Evolutionary conservation across 2,113 vertebrate genomes (phyloP), one percentile per base, ranked within the genome.

Genomic region (Lycaon pictus): DNA sequence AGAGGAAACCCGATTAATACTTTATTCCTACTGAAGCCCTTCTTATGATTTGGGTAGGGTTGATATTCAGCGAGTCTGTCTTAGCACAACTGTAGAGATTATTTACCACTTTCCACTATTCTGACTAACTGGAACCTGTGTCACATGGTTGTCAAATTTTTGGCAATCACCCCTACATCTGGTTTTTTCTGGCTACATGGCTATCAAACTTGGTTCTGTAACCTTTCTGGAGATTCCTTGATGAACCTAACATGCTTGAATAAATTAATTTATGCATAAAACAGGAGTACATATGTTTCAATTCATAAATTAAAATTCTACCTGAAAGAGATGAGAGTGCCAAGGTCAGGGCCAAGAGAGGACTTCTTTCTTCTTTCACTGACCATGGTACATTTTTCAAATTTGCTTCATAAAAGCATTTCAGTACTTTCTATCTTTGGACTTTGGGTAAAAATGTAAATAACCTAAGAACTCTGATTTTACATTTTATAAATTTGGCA

Each of bases 401-500:
- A 58, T 88, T 72, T 74, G 55, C 37, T 89, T 85, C 56, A 11
- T 32, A 25, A 85, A 83, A 92, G 23, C 51, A 29, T 86, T 90
- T 97, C 23, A 58, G 58, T 32, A 69, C 56, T 87, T 94, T 48
- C 55, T 95, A 19, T 80, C 79, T 96, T 93, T 92, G 97, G 92
- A 62, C 58, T 83, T 72, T 16, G 87, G 84, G 35, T 58, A 58
- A 93, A 97, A 95, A 88, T 76, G 16, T 90, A 71, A 86, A 86
- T 79, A 93, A 17, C 53, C 69, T 65, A 74, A 96, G 53, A 96
- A 80, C 53, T 93, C 43, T 53, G 62, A 81, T 79, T 82, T n/a
- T 86, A 69, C 11, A 43, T 65, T 63, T 88, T 84, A 55, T 88
- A 55, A 19, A 89, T 51, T 86, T 85, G 71, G 51, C 55, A 69